A percentile compares a stretch with the other conserved stretches of the same genome.
phyloP scores from a whole-genome alignment of 2,888 invertebrate species.

The Athetis lepigone region DNA sequence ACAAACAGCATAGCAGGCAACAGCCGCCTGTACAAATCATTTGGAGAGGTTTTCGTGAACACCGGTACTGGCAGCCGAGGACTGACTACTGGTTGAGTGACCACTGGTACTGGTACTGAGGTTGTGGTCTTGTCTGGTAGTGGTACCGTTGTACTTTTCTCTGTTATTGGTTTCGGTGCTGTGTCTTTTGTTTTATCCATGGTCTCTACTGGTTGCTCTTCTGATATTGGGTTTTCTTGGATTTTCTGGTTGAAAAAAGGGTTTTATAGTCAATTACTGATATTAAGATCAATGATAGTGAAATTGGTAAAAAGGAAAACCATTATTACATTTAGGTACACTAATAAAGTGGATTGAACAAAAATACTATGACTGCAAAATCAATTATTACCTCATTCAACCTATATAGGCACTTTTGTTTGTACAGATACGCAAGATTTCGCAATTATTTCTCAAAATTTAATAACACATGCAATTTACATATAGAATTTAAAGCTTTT shows the following conservation, averaged over 20 bases:
- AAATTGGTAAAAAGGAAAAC: too few relatives aligned
- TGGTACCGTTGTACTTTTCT: constrained; percentile 59
- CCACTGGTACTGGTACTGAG: constrained; percentile 61
- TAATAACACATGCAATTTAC: constrained; percentile 54
- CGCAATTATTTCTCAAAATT: constrained; percentile 57
- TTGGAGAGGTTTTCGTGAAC: constrained; percentile 83
- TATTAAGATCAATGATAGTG: too few relatives aligned
- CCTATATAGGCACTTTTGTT: constrained; percentile 34
- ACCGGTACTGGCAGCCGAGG: constrained; percentile 73
- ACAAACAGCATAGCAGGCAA: constrained; percentile 94
- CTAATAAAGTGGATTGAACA: background rate
- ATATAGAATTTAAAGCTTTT: constrained; percentile 51
- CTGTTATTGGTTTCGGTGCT: constrained; percentile 59
- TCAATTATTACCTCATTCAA: constrained; percentile 34
- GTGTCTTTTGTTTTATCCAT: constrained; percentile 70
- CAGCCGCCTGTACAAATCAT: constrained; percentile 87
- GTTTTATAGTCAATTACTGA: background rate
- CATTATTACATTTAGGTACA: background rate
- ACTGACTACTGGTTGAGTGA: constrained; percentile 59
- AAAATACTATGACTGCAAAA: background rate
- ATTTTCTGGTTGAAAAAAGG: constrained; percentile 73
- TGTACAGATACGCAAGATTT: constrained; percentile 48
- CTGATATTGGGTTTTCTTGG: constrained; percentile 74
- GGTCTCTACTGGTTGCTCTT: constrained; percentile 50
- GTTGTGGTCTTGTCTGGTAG: constrained; percentile 60